Conservation (phyloP, 2,888 invertebrate species). For the Idaea aversata region DNA sequence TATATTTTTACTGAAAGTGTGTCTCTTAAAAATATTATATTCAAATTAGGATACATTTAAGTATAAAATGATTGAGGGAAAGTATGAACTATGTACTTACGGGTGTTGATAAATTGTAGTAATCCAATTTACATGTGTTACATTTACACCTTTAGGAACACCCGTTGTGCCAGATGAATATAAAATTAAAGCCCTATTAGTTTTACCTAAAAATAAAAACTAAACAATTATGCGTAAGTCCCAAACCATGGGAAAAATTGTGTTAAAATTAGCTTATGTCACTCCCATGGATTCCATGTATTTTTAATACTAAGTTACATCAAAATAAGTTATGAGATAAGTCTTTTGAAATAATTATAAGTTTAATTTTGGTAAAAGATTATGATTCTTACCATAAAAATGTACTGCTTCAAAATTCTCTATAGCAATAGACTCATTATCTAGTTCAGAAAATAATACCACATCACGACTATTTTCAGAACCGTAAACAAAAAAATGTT, state of each 20-base stretch:
- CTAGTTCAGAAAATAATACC: slow-evolving; percentile 18
- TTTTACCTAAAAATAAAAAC: slow-evolving; percentile 18
- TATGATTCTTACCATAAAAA: slow-evolving; percentile 21
- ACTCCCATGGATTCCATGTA: too few relatives aligned
- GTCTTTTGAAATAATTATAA: neutral
- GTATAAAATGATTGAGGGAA: too few relatives aligned
- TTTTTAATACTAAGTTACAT: too few relatives aligned
- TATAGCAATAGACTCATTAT: slow-evolving; percentile 20
- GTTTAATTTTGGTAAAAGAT: neutral
- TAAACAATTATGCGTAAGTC: too few relatives aligned
- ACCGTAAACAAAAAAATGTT: slow-evolving; percentile 20
- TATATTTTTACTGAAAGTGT: too few relatives aligned
- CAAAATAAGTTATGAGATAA: slow-evolving; percentile 7
- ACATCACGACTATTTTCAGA: slow-evolving; percentile 13
- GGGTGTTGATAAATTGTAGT: slow-evolving; percentile 35
- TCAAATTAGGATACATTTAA: too few relatives aligned
- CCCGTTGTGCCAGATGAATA: slow-evolving; percentile 54
- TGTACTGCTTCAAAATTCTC: slow-evolving; percentile 20
- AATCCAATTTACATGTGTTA: slow-evolving; percentile 47
- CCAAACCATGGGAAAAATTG: too few relatives aligned
- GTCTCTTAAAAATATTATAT: too few relatives aligned
- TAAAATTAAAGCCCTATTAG: slow-evolving; percentile 38
- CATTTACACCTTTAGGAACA: slow-evolving; percentile 42
- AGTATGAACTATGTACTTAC: slow-evolving; percentile 32
- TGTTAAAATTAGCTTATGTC: too few relatives aligned